Evolutionary conservation across 2,797 vertebrate species (phyloP), one percentile per base, ranked within the genome.

Genomic region (Apogon hyalosoma): DNA sequence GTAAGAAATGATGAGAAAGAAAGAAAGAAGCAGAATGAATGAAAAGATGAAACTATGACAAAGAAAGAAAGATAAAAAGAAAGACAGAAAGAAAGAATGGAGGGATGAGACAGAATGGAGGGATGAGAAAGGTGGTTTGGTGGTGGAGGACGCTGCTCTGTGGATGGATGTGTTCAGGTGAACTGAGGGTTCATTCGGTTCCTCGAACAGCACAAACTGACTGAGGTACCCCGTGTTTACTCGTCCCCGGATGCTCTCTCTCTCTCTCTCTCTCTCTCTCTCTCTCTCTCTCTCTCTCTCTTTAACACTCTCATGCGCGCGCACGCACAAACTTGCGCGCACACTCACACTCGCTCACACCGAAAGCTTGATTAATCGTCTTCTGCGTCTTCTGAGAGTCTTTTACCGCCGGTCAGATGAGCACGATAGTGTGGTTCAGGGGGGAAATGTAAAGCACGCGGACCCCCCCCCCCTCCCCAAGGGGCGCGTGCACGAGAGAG

Each of bases 361-460:
- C 8, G 8, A n/a, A 12, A 36, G 21, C 57, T 65, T 81, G 66
- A 69, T 77, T 77, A 75, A 71, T 28, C 24, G 24, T 6, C 24
- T 28, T 28, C 24, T 21, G 75, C 24, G 5, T 28, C 24, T 28
- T 28, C 24, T 21, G 75, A 71, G 65, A 62, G 56, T 63, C 63
- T 69, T 54, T 60, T 52, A 40, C 15, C 52, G 41, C 31, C 57
- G 47, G 47, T 77, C 77, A 28, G 24, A 28, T 28, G 24, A 3
- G 4, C 24, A 6, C 5, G 24, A 28, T 28, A 6, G 24, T 28
- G 1, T 28, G 3, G 24, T 75, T 77, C 90, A 66, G 52, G 51
- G 53, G 88, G 87, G 90, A 84, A 85, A 90, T 84, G 79, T 83
- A 58, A 69, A 73, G 88, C 62, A 43, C 75, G 71, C 46, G 45